Evolutionary conservation across 2,797 vertebrate genomes (phyloP).

Genomic region (Saguinus oedipus): DNA sequence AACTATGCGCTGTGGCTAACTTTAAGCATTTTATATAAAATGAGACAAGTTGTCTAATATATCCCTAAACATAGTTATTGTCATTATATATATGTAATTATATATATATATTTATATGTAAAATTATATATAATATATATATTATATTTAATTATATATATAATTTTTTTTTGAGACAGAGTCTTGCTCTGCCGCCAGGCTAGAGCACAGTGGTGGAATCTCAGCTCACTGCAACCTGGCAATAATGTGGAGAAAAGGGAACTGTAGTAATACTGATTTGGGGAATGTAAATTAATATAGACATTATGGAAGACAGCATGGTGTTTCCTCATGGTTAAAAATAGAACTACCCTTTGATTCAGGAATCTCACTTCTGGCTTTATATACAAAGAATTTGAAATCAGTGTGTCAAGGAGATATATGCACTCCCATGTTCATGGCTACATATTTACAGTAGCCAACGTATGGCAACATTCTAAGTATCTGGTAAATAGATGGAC

Average conservation of each 20-base stretch:
- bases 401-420: background rate
- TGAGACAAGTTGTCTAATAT: background rate
- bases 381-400: background rate
- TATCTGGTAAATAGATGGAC: background rate
- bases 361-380: background rate
- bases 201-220: too few species aligned
- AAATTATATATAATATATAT: too few species aligned
- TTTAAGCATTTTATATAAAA: background rate
- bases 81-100: too few species aligned
- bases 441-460: background rate
- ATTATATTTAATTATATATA: too few species aligned
- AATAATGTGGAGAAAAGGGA: background rate
- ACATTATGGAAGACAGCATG: background rate
- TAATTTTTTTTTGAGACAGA: too few species aligned
- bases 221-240: too few species aligned
- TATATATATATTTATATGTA: too few species aligned
- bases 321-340: background rate
- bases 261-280: background rate
- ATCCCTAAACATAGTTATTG: background rate
- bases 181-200: too few species aligned
- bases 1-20: background rate
- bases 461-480: background rate
- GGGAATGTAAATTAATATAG: background rate
- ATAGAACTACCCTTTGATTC: background rate
- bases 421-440: background rate